Percentiles rank a stretch among this genome's conserved stretches.
Evolutionary conservation across 1,140 invertebrate species (phyloP).

Genomic region (Bombus balteatus): DNA sequence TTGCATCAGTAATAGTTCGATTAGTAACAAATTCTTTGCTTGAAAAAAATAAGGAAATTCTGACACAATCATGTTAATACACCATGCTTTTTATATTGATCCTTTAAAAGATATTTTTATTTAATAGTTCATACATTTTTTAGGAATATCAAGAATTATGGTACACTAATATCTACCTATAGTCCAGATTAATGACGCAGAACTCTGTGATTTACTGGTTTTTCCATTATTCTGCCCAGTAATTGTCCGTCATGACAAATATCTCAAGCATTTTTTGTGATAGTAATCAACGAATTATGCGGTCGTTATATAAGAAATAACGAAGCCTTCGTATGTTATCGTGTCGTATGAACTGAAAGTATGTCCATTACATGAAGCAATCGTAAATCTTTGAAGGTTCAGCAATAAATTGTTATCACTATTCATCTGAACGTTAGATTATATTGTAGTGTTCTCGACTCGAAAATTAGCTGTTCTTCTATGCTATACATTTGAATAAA

Average conservation of each 20-base stretch:
- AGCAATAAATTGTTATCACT: constrained; percentile 43
- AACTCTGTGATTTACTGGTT: not conserved
- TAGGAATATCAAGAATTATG: no score
- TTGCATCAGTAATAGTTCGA: no score
- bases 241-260: constrained; percentile 44
- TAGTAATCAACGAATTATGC: constrained; percentile 43
- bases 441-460: not conserved
- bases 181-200: no score
- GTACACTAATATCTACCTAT: no score
- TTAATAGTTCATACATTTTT: no score
- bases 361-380: not conserved
- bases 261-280: constrained; percentile 24
- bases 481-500: not conserved
- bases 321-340: constrained; percentile 44
- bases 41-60: no score
- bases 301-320: constrained; percentile 19
- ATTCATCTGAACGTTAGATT: constrained; percentile 10
- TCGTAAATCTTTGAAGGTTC: constrained; percentile 31
- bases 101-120: no score
- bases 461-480: not conserved
- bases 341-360: constrained; percentile 19
- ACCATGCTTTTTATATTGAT: no score
- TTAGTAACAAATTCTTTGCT: no score
- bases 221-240: constrained; percentile 51
- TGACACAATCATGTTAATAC: no score